A percentile compares a stretch with the other conserved stretches of the same genome.
Conservation (phyloP, 2,113 vertebrate genomes). For the Pluvialis apricaria region DNA sequence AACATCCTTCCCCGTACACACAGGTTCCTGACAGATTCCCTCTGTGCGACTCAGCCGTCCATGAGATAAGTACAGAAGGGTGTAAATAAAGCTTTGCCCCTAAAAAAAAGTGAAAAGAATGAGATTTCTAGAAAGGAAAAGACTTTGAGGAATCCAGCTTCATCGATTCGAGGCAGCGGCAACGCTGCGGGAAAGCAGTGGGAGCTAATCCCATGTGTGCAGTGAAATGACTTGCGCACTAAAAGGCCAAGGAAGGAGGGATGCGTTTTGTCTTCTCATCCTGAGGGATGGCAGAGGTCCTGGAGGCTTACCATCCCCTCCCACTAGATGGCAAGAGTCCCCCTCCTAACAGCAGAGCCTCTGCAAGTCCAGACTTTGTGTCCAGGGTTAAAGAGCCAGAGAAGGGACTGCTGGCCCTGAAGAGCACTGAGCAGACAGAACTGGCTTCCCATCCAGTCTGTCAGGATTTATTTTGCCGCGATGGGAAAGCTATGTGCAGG, state of each 20-base stretch:
- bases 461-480: background rate
- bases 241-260: fast-evolving
- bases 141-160: background rate
- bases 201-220: fast-evolving
- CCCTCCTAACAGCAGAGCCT: background rate
- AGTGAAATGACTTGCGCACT: fast-evolving
- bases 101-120: fast-evolving
- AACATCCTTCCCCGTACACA: background rate
- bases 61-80: fast-evolving
- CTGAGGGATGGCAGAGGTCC: background rate
- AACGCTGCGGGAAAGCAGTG: fast-evolving
- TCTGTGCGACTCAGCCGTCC: background rate
- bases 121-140: background rate
- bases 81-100: background rate
- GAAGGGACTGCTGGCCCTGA: background rate
- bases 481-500: background rate
- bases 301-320: background rate
- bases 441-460: background rate
- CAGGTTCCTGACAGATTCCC: background rate
- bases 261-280: fast-evolving
- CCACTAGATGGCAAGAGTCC: constrained; percentile 10
- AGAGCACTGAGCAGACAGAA: too few relatives aligned
- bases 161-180: fast-evolving
- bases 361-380: background rate
- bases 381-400: background rate